Base-by-base conservation (phyloP, 1,140 invertebrate genomes). In the Trichonephila clavipes region DNA sequence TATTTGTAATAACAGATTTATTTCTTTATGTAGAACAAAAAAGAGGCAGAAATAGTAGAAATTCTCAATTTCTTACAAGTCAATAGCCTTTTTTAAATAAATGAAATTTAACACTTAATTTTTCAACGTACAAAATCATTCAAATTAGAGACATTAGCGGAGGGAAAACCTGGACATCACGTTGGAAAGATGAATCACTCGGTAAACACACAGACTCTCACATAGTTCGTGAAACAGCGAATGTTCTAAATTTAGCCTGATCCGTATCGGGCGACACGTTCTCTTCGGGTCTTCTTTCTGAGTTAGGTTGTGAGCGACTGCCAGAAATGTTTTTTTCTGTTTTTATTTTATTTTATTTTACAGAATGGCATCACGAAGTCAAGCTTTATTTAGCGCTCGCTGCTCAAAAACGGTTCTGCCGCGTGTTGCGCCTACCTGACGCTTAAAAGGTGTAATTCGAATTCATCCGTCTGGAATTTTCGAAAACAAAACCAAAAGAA, bases 331-430 rank as follows among this genome's bases (percentile, higher is more conserved):
- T 81, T 90, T 77, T 40, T 87, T 40, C 5, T 40, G 16, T 83
- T 83, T 12, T 58, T 85, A 1, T 40, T 8, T 8, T 21, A 59
- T 89, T 89, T 89, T 89, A n/a, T 44, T 89, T 89, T 59, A 44
- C 51, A 19, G 89, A 90, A 90, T 90, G 89, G 89, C 89, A 90
- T 90, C 89, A 58, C 72, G 72, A 21, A 90, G 89, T 90, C 89
- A 62, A 82, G 89, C 77, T 90, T 90, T 90, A 90, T 90, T 90
- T 90, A 90, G 66, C 62, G 24, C 34, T 34, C 12, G 18, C 18
- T 28, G 58, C 59, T 87, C 34, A 64, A 87, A 88, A 72, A 62
- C 59, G 87, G 66, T 90, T 82, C 89, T 51, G 14, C 28, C 51
- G 51, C 28, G 44, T 62, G 28, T 90, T 85, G 28, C 72, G 59